Base-by-base conservation (phyloP, 2,113 vertebrate species). In the Turnix velox region DNA sequence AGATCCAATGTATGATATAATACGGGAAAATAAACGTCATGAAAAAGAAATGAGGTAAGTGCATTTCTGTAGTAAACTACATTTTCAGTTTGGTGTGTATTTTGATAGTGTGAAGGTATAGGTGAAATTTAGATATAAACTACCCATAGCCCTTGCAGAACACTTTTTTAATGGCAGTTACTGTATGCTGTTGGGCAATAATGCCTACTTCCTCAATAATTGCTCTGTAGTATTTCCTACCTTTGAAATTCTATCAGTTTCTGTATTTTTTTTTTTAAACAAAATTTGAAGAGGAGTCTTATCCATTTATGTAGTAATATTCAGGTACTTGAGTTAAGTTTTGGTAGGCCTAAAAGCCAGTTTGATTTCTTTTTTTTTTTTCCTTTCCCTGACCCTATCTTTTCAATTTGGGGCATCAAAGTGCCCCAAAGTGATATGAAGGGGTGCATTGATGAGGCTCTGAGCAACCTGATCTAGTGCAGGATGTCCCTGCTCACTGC, bases 1-100 rank as follows among this genome's bases (percentile, higher is more conserved):
- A 97, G 99, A 99, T 92, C 99, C 99, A 39, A 99, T 99, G 99
- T 99, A 99, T 11, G 98, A 99, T 92, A 97, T 99, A 79, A 99
- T 99, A 87, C 97, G 98, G 68, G 99, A 99, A 95, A 99, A 99
- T 93, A 98, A 99, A 90, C 98, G 98, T 57, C 98, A 98, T 62
- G 98, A 99, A 94, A 99, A 99, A 92, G 98, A 99, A 93, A 98
- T 98, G 79, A 98, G 99, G 99, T 99, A 97, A 95, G 96, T 30
- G 14, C 33, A 7, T 62, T 48, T 82, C 71, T 76, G 23, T 46
- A 81, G 52, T 24, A 69, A 93, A 58, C 14, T 46, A 37, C 22
- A 39, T 87, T 84, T 91, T 78, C 78, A 80, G 5, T 61, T 79
- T 39, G 15, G 5, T 51, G 67, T 84, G 66, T 12, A 33, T 92